A percentile compares a stretch with the other conserved stretches of the same genome.
Conservation (phyloP, 2,113 vertebrate species). For the Eidolon helvum region DNA sequence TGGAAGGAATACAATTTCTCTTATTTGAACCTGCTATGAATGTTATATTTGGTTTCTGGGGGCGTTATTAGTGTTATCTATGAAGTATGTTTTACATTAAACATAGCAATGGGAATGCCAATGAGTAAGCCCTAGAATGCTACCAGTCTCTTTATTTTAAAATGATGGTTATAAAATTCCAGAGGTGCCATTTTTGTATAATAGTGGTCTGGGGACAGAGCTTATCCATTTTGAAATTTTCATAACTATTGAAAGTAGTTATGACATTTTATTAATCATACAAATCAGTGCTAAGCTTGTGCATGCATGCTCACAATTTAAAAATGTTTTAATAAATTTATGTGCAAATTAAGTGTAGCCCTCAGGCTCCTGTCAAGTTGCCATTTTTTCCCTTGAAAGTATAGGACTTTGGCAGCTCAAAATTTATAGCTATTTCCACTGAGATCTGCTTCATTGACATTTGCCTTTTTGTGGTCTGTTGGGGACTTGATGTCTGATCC, state of each 20-base stretch:
- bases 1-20: not conserved
- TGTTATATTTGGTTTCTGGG: not conserved
- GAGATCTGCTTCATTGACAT: conserved; percentile 18
- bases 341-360: conserved; percentile 32
- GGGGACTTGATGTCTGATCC: not conserved
- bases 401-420: not conserved
- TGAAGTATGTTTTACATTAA: not conserved
- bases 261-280: conserved; percentile 26
- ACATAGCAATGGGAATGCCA: not conserved
- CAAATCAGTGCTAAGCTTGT: not conserved
- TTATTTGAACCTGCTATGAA: not conserved
- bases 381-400: conserved; percentile 7
- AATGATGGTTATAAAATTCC: not conserved
- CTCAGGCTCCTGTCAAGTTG: conserved; percentile 1
- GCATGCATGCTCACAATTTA: not conserved
- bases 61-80: not conserved
- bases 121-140: not conserved
- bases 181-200: not conserved
- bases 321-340: conserved; percentile 39
- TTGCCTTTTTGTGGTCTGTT: not conserved
- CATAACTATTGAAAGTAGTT: conserved; percentile 20
- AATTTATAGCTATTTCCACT: conserved; percentile 47
- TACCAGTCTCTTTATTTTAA: not conserved
- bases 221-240: conserved; percentile 1
- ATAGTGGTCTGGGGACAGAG: not conserved